phyloP scores from a whole-genome alignment of 2,888 invertebrate genomes.

The Coelinius sp. region DNA sequence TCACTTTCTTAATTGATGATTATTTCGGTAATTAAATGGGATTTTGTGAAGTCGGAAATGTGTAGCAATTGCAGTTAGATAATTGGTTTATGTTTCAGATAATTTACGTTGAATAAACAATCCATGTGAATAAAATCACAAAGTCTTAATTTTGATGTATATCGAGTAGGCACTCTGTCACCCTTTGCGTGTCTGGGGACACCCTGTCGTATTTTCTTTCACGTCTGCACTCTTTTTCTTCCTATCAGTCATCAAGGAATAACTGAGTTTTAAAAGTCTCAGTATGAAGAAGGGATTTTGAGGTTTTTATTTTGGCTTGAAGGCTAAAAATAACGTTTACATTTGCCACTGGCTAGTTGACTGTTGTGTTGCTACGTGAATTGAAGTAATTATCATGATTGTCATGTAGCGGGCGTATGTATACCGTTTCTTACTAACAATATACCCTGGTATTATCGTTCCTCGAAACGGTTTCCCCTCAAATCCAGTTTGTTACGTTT shows the following conservation, averaged over 20 bases:
- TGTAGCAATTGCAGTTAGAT: neutral
- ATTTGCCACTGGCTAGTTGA: neutral
- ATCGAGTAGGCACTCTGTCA: neutral
- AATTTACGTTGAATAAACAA: too few species aligned
- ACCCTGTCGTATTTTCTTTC: neutral
- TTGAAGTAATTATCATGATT: conserved; percentile 33
- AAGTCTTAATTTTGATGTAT: too few species aligned
- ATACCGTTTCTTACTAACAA: conserved; percentile 22
- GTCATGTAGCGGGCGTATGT: conserved; percentile 23
- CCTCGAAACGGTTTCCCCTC: neutral
- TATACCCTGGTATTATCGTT: neutral
- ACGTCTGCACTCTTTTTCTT: neutral
- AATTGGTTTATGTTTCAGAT: too few species aligned
- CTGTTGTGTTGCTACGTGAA: conserved; percentile 14
- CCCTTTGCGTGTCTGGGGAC: conserved; percentile 13
- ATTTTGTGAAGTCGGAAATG: neutral
- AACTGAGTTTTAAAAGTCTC: neutral
- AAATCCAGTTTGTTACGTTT: neutral
- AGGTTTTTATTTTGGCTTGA: neutral
- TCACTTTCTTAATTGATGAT: neutral
- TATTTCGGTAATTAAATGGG: neutral
- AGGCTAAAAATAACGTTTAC: conserved; percentile 6
- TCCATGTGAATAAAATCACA: too few species aligned
- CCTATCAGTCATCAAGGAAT: neutral
- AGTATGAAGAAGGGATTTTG: neutral